A percentile compares a stretch with the other conserved stretches of the same genome.
These are phyloP conservation scores for Ennomos erosarius DNA, from an alignment of 2,888 invertebrate genomes.

Conservation along the genomic window DNA sequence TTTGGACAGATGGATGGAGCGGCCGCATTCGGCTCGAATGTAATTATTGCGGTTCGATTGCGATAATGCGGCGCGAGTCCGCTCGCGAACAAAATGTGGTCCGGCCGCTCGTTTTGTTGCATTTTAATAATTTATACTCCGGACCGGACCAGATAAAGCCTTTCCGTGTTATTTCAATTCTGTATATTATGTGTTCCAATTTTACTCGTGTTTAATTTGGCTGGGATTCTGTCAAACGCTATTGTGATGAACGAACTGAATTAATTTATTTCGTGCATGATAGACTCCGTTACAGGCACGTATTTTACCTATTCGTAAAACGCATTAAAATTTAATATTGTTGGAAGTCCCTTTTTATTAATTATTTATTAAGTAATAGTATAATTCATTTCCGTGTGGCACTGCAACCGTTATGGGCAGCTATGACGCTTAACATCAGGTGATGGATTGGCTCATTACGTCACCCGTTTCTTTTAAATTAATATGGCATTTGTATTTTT, in stretches of 20 bases:
- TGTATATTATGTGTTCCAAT: slow-evolving; percentile 46
- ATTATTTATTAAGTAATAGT: too few relatives aligned
- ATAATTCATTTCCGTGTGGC: too few relatives aligned
- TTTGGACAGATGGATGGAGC: slow-evolving; percentile 73
- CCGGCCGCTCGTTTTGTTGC: slow-evolving; percentile 73
- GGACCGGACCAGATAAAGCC: slow-evolving; percentile 69
- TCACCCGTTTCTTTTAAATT: too few relatives aligned
- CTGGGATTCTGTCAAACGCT: slow-evolving; percentile 49
- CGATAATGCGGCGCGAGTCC: slow-evolving; percentile 80
- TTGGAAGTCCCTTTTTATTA: not conserved
- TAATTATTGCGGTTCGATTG: slow-evolving; percentile 83
- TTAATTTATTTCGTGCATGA: slow-evolving; percentile 30
- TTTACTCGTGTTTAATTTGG: slow-evolving; percentile 43
- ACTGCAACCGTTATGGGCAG: too few relatives aligned
- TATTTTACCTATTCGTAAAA: slow-evolving; percentile 14
- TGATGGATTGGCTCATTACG: too few relatives aligned
- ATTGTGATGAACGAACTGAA: slow-evolving; percentile 45
- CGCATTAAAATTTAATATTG: slow-evolving; percentile 14
- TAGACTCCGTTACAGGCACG: slow-evolving; percentile 18
- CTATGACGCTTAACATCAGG: too few relatives aligned
- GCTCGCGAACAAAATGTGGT: slow-evolving; percentile 74
- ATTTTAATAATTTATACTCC: slow-evolving; percentile 78
- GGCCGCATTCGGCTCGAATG: slow-evolving; percentile 77
- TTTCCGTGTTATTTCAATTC: slow-evolving; percentile 69
- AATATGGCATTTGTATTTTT: too few relatives aligned